Conservation (phyloP, 92 coral and sea anemone species). For the Actinernus sp. region DNA sequence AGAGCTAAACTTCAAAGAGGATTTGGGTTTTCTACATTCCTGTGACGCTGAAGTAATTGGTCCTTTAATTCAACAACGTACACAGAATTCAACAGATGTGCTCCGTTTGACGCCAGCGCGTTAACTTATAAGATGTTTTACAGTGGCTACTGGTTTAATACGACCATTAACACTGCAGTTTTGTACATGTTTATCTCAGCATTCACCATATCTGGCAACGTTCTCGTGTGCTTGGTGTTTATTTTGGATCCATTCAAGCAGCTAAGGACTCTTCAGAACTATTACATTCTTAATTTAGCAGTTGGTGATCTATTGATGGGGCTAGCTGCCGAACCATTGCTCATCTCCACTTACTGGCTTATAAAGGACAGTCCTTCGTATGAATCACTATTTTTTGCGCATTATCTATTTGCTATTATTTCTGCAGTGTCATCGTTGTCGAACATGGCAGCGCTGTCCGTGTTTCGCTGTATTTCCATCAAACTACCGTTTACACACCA, state of each 20-base stretch:
- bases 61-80: too few species aligned
- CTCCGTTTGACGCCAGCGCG: too few species aligned
- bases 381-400: conserved; percentile 32
- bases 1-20: too few species aligned
- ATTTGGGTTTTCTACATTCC: too few species aligned
- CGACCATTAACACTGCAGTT: conserved; percentile 8
- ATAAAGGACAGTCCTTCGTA: conserved; percentile 1
- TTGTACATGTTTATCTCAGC: conserved; percentile 15
- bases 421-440: conserved; percentile 34
- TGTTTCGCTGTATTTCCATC: conserved; percentile 33
- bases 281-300: conserved; percentile 19
- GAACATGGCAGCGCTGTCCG: conserved; percentile 35
- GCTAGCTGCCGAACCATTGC: conserved; percentile 22
- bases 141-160: conserved; percentile 46
- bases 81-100: too few species aligned
- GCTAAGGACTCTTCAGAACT: conserved; percentile 39
- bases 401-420: conserved; percentile 37
- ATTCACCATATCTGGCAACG: conserved; percentile 25
- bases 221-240: conserved; percentile 18
- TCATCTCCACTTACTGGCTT: conserved; percentile 27
- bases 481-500: conserved; percentile 28
- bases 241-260: conserved; percentile 27
- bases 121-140: conserved; percentile 36
- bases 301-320: conserved; percentile 34
- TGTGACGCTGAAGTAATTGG: too few species aligned